phyloP scores from a whole-genome alignment of 1,140 invertebrate genomes.

The Zaprionus kolodkinae region DNA sequence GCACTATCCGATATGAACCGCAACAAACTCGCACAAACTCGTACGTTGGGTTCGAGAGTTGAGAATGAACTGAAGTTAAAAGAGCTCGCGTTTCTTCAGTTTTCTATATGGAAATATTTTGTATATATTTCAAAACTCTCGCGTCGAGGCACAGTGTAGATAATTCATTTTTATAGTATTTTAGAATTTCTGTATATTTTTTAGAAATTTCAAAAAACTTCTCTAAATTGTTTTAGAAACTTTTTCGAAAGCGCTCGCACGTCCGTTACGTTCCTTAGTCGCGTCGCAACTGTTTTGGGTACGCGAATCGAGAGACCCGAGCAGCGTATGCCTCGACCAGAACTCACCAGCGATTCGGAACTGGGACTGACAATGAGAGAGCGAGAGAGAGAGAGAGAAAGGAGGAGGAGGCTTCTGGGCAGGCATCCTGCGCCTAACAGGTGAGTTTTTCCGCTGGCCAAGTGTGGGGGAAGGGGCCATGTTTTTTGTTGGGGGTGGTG shows the following conservation, averaged over 20 bases:
- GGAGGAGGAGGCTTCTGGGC: conserved; percentile 12
- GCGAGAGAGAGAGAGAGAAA: neutral
- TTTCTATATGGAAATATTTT: neutral
- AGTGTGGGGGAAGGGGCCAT: conserved; percentile 6
- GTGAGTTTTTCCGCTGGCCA: conserved; percentile 57
- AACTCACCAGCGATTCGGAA: conserved; percentile 60
- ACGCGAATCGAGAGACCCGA: conserved; percentile 24
- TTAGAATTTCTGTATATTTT: neutral
- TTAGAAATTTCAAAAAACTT: conserved; percentile 39
- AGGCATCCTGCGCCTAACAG: conserved; percentile 72
- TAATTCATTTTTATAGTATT: neutral
- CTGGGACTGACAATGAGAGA: neutral
- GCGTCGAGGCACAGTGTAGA: neutral
- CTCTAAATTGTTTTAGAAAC: conserved; percentile 35
- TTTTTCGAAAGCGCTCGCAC: conserved; percentile 48
- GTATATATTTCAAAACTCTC: neutral
- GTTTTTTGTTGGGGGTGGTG: conserved; percentile 42
- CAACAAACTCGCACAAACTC: conserved; percentile 12
- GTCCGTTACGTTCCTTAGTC: conserved; percentile 71
- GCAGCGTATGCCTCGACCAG: conserved; percentile 14
- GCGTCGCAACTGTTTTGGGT: conserved; percentile 71
- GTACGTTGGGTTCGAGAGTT: conserved; percentile 28
- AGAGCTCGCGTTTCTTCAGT: conserved; percentile 3
- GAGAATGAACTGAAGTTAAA: conserved; percentile 17
- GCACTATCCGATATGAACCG: neutral